These are phyloP conservation scores for Heteromormyrus szaboi DNA, from an alignment of 2,797 vertebrate species.

Conservation along the genomic window DNA sequence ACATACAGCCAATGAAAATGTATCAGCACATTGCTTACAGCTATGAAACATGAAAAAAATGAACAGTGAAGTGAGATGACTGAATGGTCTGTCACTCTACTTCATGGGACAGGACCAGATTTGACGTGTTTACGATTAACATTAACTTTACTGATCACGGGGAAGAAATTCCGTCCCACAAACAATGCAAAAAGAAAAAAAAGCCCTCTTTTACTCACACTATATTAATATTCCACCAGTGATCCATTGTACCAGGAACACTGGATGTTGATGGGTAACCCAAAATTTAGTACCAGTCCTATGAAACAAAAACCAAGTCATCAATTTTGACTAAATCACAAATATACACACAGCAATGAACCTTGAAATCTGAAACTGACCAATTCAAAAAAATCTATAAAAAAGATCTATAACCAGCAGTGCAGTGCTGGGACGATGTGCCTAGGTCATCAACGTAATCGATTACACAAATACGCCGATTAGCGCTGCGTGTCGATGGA, in stretches of 20 bases:
- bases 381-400: neutral
- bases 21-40: neutral
- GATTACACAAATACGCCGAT: neutral
- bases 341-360: neutral
- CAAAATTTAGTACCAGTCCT: neutral
- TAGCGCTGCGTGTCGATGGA: neutral
- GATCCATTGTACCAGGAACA: neutral
- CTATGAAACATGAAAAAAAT: neutral
- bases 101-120: neutral
- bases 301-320: neutral
- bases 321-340: neutral
- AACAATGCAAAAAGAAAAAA: neutral
- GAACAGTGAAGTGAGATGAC: neutral
- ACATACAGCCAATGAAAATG: neutral
- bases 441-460: neutral
- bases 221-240: neutral
- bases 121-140: neutral
- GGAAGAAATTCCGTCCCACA: neutral
- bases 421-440: neutral
- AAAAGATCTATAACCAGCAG: neutral
- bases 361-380: neutral
- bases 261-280: neutral
- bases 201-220: neutral
- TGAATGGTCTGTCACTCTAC: neutral
- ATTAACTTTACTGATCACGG: neutral